These are phyloP conservation scores for Nothoprocta pentlandii DNA, from an alignment of 2,113 vertebrate genomes.

Conservation along the genomic window DNA sequence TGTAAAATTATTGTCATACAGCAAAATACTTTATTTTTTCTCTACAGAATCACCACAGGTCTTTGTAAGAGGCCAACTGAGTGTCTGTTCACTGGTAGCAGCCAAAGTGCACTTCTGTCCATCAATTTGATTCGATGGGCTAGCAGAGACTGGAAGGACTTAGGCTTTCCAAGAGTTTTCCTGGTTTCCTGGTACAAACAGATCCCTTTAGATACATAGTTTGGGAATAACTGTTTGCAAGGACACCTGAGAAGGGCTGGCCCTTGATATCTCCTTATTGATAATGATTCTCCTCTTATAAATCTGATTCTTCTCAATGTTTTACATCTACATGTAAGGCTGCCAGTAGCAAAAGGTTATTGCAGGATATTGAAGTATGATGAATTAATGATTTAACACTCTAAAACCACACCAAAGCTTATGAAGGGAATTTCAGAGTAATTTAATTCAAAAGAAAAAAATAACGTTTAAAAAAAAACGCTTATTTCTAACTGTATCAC, in stretches of 20 bases:
- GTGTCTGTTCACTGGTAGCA: accelerated
- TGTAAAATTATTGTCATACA: background rate
- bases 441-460: background rate
- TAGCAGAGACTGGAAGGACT: background rate
- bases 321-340: background rate
- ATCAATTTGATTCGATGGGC: background rate
- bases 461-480: background rate
- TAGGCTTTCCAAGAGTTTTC: background rate
- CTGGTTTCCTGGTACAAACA: background rate
- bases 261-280: background rate
- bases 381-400: background rate
- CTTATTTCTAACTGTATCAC: background rate
- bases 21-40: background rate
- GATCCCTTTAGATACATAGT: background rate
- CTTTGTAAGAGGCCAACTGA: no score
- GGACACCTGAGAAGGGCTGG: background rate
- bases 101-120: background rate
- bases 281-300: background rate
- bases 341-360: background rate
- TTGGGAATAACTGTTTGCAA: background rate
- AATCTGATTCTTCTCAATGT: background rate
- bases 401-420: background rate
- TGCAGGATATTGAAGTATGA: background rate
- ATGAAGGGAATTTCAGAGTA: background rate
- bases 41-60: background rate